A percentile compares a stretch with the other conserved stretches of the same genome.
Evolutionary conservation across 2,797 vertebrate species (phyloP).

Genomic region (Phoxinus dragarum): DNA sequence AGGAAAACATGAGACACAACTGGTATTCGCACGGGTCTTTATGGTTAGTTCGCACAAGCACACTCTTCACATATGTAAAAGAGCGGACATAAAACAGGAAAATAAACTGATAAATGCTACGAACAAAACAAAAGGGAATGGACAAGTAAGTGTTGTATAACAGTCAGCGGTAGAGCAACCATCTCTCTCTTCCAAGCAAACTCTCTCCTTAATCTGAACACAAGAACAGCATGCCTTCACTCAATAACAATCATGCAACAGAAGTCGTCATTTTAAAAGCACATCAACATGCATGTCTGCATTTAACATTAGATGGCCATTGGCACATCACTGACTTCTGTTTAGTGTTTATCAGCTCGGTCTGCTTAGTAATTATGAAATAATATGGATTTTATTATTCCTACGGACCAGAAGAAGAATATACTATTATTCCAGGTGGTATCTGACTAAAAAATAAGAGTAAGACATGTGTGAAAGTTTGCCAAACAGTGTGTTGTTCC

Average conservation of each 20-base stretch:
- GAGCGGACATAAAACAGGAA: background rate
- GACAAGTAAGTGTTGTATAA: background rate
- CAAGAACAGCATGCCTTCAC: background rate
- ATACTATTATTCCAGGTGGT: conserved; percentile 7
- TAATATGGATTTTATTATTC: background rate
- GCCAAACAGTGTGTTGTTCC: background rate
- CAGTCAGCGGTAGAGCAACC: background rate
- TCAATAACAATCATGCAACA: background rate
- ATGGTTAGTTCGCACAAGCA: background rate
- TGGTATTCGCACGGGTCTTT: background rate
- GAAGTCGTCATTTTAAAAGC: background rate
- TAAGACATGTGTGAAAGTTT: background rate
- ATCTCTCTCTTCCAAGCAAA: background rate
- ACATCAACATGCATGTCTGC: background rate
- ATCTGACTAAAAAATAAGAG: conserved; percentile 7
- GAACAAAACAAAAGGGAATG: background rate
- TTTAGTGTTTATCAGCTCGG: background rate
- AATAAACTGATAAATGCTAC: background rate
- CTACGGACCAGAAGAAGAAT: background rate
- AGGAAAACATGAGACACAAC: background rate
- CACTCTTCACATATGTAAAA: background rate
- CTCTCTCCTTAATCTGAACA: background rate
- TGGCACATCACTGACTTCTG: background rate
- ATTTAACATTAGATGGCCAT: background rate
- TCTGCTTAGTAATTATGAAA: background rate